Evolutionary conservation across 2,888 invertebrate species (phyloP).

Genomic region (Smittia sp.): DNA sequence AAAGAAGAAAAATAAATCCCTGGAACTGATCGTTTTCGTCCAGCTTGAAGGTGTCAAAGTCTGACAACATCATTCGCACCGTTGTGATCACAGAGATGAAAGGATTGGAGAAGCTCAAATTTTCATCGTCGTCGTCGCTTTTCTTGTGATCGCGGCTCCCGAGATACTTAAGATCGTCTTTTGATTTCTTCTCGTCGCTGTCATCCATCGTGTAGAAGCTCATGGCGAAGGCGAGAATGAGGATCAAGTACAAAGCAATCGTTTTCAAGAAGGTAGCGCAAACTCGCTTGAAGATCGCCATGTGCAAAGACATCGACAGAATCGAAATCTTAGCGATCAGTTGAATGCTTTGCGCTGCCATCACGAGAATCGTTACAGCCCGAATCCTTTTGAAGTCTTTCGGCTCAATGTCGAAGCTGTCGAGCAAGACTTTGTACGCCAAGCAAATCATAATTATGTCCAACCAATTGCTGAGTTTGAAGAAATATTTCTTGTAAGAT

Average conservation of each 20-base stretch:
- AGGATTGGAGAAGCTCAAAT: background rate
- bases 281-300: background rate
- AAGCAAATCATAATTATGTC: no score
- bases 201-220: constrained; percentile 4
- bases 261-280: background rate
- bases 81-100: background rate
- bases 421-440: no score
- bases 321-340: background rate
- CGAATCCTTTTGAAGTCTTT: background rate
- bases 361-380: background rate
- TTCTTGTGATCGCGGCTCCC: background rate
- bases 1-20: background rate
- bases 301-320: background rate
- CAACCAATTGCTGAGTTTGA: background rate
- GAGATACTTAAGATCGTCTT: background rate
- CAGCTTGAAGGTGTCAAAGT: constrained; percentile 2
- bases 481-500: background rate
- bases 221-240: background rate
- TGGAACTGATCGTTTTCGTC: background rate
- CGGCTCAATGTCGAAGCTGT: no score
- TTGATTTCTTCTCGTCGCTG: background rate
- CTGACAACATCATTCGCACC: constrained; percentile 17
- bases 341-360: background rate
- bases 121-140: background rate
- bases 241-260: background rate